Evolutionary conservation across 1,140 invertebrate genomes (phyloP).

Genomic region (Teleogryllus occipitalis): DNA sequence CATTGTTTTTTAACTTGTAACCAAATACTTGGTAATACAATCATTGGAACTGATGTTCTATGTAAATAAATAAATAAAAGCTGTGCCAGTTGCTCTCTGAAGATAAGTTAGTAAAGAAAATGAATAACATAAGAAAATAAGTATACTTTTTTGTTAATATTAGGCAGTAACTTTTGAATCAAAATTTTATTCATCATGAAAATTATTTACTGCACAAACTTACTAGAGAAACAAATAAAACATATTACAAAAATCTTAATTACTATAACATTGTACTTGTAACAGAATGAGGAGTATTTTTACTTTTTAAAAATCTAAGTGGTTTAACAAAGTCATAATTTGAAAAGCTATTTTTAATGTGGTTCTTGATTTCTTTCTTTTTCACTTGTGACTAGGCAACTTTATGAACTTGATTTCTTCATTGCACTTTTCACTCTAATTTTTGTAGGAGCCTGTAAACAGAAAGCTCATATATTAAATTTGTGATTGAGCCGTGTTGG

Average conservation of each 20-base stretch:
- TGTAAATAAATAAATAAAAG: too few species aligned
- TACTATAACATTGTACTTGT: neutral
- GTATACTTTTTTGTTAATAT: too few species aligned
- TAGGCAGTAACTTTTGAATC: neutral
- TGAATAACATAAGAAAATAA: too few species aligned
- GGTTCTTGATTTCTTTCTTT: neutral
- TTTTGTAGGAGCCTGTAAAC: neutral
- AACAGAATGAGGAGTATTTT: neutral
- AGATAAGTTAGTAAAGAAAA: too few species aligned
- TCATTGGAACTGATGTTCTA: too few species aligned
- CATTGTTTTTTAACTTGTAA: too few species aligned
- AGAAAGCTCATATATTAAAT: neutral
- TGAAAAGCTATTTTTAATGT: neutral
- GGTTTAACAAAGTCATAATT: neutral
- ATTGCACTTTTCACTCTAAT: neutral
- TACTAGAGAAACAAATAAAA: neutral
- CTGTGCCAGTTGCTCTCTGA: too few species aligned
- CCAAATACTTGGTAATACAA: too few species aligned
- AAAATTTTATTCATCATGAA: neutral
- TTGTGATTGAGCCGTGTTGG: neutral
- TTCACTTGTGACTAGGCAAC: neutral
- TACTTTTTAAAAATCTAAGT: neutral
- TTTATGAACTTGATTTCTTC: neutral
- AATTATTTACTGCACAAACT: neutral
- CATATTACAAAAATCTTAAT: neutral